Base-by-base conservation (phyloP, 2,888 invertebrate genomes). In the Scrobipalpa costella region DNA sequence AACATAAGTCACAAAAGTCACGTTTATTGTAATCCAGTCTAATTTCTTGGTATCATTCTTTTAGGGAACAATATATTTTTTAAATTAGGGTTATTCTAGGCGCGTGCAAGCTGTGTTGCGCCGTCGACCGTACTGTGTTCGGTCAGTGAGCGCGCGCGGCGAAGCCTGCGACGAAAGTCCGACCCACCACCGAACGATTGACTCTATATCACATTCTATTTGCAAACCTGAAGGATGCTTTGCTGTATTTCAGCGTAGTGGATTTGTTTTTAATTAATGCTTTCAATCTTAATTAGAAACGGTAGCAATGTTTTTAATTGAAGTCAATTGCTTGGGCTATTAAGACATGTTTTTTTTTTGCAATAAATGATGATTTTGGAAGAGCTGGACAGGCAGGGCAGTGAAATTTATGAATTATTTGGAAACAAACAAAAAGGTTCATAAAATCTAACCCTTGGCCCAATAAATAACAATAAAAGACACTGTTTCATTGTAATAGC, bases 51-150 rank as follows among this genome's bases (percentile, higher is more conserved):
- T 52, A 52, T 21, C 63, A 66, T 66, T 62, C 50, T 64, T 66
- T 57, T 15, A 17, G 15, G 9, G 21, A 27, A 36, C n/a, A 55
- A 33, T 36, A 19, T 64, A 36, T 61, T 17, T 60, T 60, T 63
- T 27, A 38, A 55, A 47, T 15, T 13, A 49, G 49, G 33, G 55
- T 55, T n/a, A 55, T 27, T 34, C 3, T 34, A 21, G 65, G 73
- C 74, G 78, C 84, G 85, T 85, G 83, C 79, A 80, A 69, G 67
- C 78, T 73, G 75, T 69, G 78, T 78, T 76, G 78, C 81, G 82
- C 72, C 77, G 76, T 73, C 74, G 76, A 73, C 67, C 73, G 79
- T 80, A 87, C 87, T 87, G 85, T 69, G 75, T 75, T 66, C 66
- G 71, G 68, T 66, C 66, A 2, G 64, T 55, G 67, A 67, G 73